A percentile compares a stretch with the other conserved stretches of the same genome.
Evolutionary conservation across 2,797 vertebrate genomes (phyloP).

Genomic region (Gobio occitaniae): DNA sequence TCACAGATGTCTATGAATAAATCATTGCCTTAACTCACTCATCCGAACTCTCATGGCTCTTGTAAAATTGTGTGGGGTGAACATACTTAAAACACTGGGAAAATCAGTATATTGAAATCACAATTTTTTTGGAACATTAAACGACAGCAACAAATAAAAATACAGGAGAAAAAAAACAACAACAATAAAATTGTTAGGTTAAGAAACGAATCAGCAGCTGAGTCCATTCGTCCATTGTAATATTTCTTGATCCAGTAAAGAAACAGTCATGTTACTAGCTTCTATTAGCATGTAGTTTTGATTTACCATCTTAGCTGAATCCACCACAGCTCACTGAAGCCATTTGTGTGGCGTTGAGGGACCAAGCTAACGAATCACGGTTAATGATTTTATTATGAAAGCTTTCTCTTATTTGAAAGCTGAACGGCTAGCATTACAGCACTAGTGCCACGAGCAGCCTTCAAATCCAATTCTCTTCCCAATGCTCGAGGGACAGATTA

Average conservation of each 20-base stretch:
- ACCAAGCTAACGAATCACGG: conserved; percentile 52
- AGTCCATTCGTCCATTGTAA: not conserved
- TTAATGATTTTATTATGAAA: conserved; percentile 59
- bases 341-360: conserved; percentile 44
- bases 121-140: not conserved
- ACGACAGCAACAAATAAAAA: not conserved
- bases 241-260: not conserved
- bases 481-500: conserved; percentile 51
- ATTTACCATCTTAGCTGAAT: conserved; percentile 15
- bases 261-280: not conserved
- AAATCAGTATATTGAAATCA: too few species aligned
- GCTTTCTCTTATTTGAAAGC: conserved; percentile 56
- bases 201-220: not conserved
- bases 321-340: conserved; percentile 11
- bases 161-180: not conserved
- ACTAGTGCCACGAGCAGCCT: conserved; percentile 11
- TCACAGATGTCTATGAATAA: conserved; percentile 63
- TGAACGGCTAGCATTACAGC: conserved; percentile 30
- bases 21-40: conserved; percentile 62
- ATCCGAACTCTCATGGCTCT: conserved; percentile 38
- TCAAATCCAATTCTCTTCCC: conserved; percentile 39
- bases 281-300: conserved; percentile 8
- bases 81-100: not conserved
- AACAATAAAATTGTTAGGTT: not conserved
- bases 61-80: not conserved